phyloP scores from a whole-genome alignment of 2,113 vertebrate genomes.

The Dendropsophus ebraccatus region DNA sequence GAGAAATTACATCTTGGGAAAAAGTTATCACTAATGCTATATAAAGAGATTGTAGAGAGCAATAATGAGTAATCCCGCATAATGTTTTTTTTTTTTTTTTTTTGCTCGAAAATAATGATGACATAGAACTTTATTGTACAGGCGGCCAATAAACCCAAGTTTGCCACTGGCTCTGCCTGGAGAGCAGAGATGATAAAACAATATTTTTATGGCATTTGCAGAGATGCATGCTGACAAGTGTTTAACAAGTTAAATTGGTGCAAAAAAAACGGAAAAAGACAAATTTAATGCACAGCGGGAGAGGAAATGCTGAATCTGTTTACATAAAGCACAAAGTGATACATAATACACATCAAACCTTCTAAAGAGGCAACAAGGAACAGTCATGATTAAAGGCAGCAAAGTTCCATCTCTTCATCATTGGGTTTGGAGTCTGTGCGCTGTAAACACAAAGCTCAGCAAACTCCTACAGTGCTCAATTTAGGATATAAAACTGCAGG shows the following conservation, averaged over 20 bases:
- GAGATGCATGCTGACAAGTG: slow-evolving; percentile 15
- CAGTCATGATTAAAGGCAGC: not conserved
- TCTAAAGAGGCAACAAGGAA: not conserved
- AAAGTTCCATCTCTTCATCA: not conserved
- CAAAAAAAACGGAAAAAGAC: not conserved
- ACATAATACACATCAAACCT: not conserved
- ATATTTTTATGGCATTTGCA: slow-evolving; percentile 13
- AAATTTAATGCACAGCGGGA: slow-evolving; percentile 8
- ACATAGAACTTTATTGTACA: slow-evolving; percentile 17
- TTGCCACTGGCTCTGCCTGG: slow-evolving; percentile 14
- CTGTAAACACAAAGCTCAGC: not conserved
- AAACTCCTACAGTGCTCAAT: not conserved
- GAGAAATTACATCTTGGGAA: slow-evolving; percentile 41
- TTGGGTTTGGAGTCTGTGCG: not conserved
- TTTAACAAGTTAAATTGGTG: slow-evolving; percentile 31
- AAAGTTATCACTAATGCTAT: slow-evolving; percentile 48
- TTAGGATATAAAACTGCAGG: too few relatives aligned
- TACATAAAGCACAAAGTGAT: slow-evolving; percentile 1
- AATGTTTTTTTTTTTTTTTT: too few relatives aligned
- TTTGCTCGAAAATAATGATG: slow-evolving; percentile 28
- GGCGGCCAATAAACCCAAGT: slow-evolving; percentile 29
- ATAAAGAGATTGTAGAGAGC: slow-evolving; percentile 45
- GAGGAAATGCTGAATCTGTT: not conserved
- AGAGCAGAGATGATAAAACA: slow-evolving; percentile 30
- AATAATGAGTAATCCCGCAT: slow-evolving; percentile 34